phyloP scores from a whole-genome alignment of 2,888 invertebrate genomes.

The Pyralis farinalis region DNA sequence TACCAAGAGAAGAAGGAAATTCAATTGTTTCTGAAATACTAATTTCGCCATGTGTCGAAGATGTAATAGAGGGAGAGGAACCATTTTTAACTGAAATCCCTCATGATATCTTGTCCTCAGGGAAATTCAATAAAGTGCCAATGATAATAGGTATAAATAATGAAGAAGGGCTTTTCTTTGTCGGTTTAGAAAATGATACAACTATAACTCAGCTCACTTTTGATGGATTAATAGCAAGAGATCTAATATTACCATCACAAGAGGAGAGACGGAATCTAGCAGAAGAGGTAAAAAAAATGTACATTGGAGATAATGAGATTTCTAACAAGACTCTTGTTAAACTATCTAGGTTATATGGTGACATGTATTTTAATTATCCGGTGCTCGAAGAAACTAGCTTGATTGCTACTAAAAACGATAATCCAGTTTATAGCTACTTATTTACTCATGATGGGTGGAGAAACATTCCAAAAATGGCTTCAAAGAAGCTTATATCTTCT shows the following conservation, averaged over 20 bases:
- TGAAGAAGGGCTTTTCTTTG: conserved; percentile 53
- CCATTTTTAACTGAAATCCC: conserved; percentile 55
- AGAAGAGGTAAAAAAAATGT: conserved; percentile 37
- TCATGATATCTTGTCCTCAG: conserved; percentile 38
- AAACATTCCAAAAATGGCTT: conserved; percentile 22
- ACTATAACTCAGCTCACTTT: conserved; percentile 38
- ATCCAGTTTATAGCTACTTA: conserved; percentile 27
- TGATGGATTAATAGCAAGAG: conserved; percentile 51
- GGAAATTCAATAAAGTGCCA: conserved; percentile 56
- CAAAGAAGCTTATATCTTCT: conserved; percentile 5
- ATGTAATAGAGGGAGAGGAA: conserved; percentile 48
- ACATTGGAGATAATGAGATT: conserved; percentile 38
- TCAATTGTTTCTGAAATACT: conserved; percentile 45
- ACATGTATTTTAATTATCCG: conserved; percentile 24
- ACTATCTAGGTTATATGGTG: conserved; percentile 31
- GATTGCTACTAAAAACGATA: conserved; percentile 13
- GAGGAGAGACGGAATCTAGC: conserved; percentile 10
- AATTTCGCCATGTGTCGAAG: conserved; percentile 54
- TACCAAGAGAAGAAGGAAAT: conserved; percentile 47
- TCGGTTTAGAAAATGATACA: conserved; percentile 45
- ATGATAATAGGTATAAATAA: conserved; percentile 50
- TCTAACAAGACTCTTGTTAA: conserved; percentile 33
- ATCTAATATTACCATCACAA: conserved; percentile 40
- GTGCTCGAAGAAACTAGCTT: conserved; percentile 22
- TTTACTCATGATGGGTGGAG: conserved; percentile 28